Evolutionary conservation across 64 coral and sea anemone species (phyloP).

Genomic region (Montipora sp.): DNA sequence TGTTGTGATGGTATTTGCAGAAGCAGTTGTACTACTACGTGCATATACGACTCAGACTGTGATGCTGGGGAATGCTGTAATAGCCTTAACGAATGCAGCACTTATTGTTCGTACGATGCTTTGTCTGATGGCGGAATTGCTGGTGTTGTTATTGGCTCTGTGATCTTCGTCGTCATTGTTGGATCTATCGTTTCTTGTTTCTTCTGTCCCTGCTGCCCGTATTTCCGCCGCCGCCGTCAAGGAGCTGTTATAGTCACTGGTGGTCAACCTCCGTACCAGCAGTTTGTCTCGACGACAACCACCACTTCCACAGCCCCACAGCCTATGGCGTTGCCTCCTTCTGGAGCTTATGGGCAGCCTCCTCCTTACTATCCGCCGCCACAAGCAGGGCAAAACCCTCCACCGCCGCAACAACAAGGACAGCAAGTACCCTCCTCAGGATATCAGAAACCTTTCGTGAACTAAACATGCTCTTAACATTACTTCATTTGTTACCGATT

Average conservation of each 20-base stretch:
- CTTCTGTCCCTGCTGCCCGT: constrained; percentile 17
- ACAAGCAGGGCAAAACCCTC: neutral
- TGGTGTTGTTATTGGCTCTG: neutral
- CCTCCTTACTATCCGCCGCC: neutral
- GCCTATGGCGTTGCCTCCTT: neutral
- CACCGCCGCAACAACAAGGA: neutral
- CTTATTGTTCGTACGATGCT: neutral
- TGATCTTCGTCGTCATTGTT: neutral
- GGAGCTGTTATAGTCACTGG: neutral
- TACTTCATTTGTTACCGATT: too few relatives aligned
- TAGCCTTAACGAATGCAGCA: neutral
- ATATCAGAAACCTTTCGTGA: neutral
- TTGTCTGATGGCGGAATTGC: neutral
- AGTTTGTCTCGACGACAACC: neutral
- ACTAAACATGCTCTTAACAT: neutral
- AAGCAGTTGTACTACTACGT: neutral
- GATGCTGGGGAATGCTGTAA: neutral
- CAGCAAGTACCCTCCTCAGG: too few relatives aligned
- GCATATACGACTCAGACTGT: neutral
- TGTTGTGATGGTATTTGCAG: neutral
- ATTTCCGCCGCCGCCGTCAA: neutral
- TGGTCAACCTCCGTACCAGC: neutral
- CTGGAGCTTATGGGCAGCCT: neutral
- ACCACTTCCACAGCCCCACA: neutral
- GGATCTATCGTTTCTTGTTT: neutral